phyloP scores from a whole-genome alignment of 2,888 invertebrate genomes.

The Metopia argyrocephala region DNA sequence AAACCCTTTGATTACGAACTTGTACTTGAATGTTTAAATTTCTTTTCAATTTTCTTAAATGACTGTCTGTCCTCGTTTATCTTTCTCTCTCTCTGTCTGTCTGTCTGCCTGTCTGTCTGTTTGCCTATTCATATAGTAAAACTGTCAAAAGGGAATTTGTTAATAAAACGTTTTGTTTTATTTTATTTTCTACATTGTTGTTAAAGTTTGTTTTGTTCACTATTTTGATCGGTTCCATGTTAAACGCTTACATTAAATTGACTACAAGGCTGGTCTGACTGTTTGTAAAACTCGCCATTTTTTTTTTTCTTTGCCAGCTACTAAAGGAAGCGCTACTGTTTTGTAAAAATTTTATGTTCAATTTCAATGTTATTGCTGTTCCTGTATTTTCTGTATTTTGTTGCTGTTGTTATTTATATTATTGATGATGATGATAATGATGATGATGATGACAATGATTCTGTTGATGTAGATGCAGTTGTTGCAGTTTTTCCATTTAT shows the following conservation, averaged over 20 bases:
- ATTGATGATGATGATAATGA: not conserved
- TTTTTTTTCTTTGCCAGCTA: not conserved
- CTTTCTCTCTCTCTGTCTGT: not conserved
- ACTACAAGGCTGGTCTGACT: not conserved
- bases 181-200: constrained; percentile 34
- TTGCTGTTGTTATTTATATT: constrained; percentile 7
- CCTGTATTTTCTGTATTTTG: constrained; percentile 1
- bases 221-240: constrained; percentile 3
- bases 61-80: too few species aligned
- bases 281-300: not conserved
- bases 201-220: constrained; percentile 30
- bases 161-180: constrained; percentile 62
- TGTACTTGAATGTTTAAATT: constrained; percentile 37
- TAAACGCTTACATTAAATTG: not conserved
- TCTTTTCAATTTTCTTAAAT: constrained; percentile 14
- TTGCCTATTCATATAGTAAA: constrained; percentile 37
- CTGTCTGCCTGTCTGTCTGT: not conserved
- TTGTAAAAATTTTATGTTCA: constrained; percentile 48
- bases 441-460: constrained; percentile 9
- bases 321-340: constrained; percentile 49
- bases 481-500: constrained; percentile 12
- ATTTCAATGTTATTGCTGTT: constrained; percentile 47
- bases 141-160: constrained; percentile 63
- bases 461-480: constrained; percentile 18
- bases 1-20: constrained; percentile 45